phyloP scores from a whole-genome alignment of 1,140 invertebrate species.

The Bacillus rossius region DNA sequence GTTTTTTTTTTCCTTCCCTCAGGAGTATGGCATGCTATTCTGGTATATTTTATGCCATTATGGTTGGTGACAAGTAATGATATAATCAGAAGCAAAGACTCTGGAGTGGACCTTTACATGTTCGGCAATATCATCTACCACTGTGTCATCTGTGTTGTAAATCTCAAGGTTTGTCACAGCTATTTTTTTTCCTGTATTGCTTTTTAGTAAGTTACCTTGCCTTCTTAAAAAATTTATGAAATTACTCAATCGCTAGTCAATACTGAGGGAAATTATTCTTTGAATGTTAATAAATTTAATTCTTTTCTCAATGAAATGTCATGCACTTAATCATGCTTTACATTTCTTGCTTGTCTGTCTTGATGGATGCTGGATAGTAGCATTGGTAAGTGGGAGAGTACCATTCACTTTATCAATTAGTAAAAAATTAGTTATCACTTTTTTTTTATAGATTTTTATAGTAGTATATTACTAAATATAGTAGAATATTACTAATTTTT shows the following conservation, averaged over 20 bases:
- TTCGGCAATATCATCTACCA: constrained; percentile 47
- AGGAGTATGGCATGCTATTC: constrained; percentile 52
- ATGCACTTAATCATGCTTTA: background rate
- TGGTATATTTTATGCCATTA: constrained; percentile 49
- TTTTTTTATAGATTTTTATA: too few relatives aligned
- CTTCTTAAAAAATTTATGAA: background rate
- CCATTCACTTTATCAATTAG: background rate
- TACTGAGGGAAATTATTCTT: too few relatives aligned
- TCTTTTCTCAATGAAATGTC: background rate
- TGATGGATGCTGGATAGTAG: background rate
- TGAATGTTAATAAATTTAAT: background rate
- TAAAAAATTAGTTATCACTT: too few relatives aligned
- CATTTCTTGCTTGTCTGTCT: background rate
- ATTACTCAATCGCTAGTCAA: too few relatives aligned
- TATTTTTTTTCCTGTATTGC: background rate
- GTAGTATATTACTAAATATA: too few relatives aligned
- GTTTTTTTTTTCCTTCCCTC: too few relatives aligned
- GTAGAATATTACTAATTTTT: too few relatives aligned
- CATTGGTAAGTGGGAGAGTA: background rate
- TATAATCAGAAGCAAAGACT: constrained; percentile 36
- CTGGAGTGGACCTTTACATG: constrained; percentile 39
- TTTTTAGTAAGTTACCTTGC: background rate
- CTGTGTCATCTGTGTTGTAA: constrained; percentile 43
- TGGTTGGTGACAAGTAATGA: constrained; percentile 39
- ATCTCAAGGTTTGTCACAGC: constrained; percentile 44